These are phyloP conservation scores for Cylas formicarius DNA, from an alignment of 1,140 invertebrate genomes.

Conservation along the genomic window DNA sequence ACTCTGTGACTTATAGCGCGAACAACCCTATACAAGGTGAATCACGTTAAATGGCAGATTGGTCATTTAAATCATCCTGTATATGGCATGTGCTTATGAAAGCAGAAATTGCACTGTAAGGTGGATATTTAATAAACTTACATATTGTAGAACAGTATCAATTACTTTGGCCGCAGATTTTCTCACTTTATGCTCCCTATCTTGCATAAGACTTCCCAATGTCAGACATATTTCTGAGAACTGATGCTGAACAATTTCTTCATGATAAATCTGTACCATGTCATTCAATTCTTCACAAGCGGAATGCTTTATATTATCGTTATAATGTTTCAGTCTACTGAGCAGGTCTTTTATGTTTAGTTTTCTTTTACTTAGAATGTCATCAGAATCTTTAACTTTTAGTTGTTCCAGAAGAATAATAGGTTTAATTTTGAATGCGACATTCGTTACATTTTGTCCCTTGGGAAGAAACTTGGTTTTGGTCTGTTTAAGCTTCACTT, in stretches of 20 bases:
- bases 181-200: slow-evolving; percentile 64
- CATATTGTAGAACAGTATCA: slow-evolving; percentile 52
- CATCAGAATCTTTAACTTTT: slow-evolving; percentile 51
- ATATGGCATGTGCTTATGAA: too few relatives aligned
- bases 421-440: slow-evolving; percentile 80
- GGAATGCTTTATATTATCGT: slow-evolving; percentile 59
- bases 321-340: slow-evolving; percentile 69
- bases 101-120: too few relatives aligned
- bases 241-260: slow-evolving; percentile 50
- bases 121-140: slow-evolving; percentile 30
- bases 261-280: slow-evolving; percentile 50
- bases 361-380: slow-evolving; percentile 64
- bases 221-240: slow-evolving; percentile 61
- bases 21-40: too few relatives aligned
- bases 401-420: slow-evolving; percentile 74
- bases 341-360: slow-evolving; percentile 69
- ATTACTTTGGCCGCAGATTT: slow-evolving; percentile 61
- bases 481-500: slow-evolving; percentile 67
- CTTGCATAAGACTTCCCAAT: slow-evolving; percentile 59
- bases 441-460: slow-evolving; percentile 77
- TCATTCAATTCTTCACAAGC: slow-evolving; percentile 66
- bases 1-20: too few relatives aligned
- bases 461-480: slow-evolving; percentile 60
- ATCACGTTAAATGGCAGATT: not conserved
- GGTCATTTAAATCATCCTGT: not conserved